Evolutionary conservation across 2,113 vertebrate species (phyloP).

Genomic region (Circaetus cinerascens): DNA sequence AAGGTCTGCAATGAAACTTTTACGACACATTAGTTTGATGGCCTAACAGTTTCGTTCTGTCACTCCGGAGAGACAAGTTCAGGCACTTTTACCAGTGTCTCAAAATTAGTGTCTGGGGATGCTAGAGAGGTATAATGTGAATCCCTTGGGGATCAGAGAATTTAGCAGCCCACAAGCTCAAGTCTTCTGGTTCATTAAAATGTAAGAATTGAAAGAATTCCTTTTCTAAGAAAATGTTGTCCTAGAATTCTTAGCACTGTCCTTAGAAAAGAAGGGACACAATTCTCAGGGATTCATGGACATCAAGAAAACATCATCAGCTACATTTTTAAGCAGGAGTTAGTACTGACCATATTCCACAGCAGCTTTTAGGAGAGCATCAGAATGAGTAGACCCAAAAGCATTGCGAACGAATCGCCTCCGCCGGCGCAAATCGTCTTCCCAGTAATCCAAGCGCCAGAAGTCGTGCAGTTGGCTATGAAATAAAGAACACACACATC

Average conservation of each 20-base stretch:
- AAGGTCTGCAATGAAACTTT: background rate
- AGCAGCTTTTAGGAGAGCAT: constrained; percentile 85
- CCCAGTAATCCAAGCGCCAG: constrained; percentile 99
- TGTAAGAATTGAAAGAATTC: background rate
- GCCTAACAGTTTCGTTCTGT: background rate
- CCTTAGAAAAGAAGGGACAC: background rate
- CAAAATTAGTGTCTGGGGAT: background rate
- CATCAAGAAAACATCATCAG: background rate
- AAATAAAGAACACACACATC: constrained; percentile 35
- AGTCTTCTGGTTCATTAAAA: background rate
- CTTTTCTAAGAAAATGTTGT: background rate
- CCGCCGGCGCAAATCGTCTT: constrained; percentile 93
- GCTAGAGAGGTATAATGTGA: background rate
- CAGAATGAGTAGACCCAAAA: constrained; percentile 91
- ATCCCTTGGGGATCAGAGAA: background rate
- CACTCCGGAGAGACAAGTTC: background rate
- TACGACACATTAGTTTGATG: background rate
- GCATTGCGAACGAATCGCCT: constrained; percentile 94
- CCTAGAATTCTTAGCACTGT: background rate
- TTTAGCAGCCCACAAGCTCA: background rate
- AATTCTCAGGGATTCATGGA: background rate
- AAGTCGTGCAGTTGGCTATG: constrained; percentile 91
- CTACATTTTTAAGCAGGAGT: background rate
- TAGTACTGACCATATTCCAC: constrained; percentile 90
- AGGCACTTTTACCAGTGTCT: background rate